Conservation (phyloP, 2,797 vertebrate species). For the Oryzias sinensis region DNA sequence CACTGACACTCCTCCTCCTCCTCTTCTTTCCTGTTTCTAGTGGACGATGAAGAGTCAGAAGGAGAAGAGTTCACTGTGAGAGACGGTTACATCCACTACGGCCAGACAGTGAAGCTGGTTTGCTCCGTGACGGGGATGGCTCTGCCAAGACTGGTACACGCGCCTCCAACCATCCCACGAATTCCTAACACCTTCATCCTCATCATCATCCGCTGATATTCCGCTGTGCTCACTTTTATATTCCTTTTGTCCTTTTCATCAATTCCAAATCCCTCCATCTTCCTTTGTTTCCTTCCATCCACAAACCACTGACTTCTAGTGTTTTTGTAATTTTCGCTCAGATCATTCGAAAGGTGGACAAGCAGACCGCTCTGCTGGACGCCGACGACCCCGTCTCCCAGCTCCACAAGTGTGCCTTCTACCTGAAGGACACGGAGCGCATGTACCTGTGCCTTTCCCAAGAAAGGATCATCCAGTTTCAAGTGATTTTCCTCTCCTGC, state of each 20-base stretch:
- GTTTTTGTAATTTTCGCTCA: slow-evolving; percentile 40
- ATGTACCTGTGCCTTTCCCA: slow-evolving; percentile 99
- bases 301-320: not conserved
- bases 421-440: slow-evolving; percentile 99
- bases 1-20: slow-evolving; percentile 3
- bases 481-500: slow-evolving; percentile 77
- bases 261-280: not conserved
- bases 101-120: slow-evolving; percentile 97
- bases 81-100: slow-evolving; percentile 98
- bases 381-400: slow-evolving; percentile 98
- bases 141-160: slow-evolving; percentile 91
- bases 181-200: not conserved
- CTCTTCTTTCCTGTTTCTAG: slow-evolving; percentile 69
- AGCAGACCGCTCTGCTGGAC: slow-evolving; percentile 96
- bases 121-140: slow-evolving; percentile 99
- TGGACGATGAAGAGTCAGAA: slow-evolving; percentile 98
- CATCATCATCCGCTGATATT: not conserved
- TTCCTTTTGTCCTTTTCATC: not conserved
- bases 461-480: slow-evolving; percentile 99
- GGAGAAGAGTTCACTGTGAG: slow-evolving; percentile 98
- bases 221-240: not conserved
- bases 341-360: slow-evolving; percentile 99
- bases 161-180: no score
- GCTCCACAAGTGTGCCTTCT: slow-evolving; percentile 99
- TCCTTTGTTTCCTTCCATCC: not conserved